These are phyloP conservation scores for Charanyca ferruginea DNA, from an alignment of 2,888 invertebrate species.

Conservation along the genomic window DNA sequence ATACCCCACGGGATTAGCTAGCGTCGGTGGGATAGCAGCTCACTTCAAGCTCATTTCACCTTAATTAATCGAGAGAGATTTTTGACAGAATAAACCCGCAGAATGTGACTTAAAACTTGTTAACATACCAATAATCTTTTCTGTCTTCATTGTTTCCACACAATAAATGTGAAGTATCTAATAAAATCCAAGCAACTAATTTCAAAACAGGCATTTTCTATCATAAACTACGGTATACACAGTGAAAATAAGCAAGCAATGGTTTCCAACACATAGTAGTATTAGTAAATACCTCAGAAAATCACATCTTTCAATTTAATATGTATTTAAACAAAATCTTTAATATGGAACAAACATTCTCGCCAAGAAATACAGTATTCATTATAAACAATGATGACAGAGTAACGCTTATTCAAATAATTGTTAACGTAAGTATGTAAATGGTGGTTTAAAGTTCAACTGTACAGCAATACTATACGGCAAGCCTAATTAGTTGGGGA, in stretches of 20 bases:
- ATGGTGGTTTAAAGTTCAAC: constrained; percentile 14
- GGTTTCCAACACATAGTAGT: neutral
- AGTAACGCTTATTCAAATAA: constrained; percentile 1
- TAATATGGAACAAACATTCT: neutral
- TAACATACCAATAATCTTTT: neutral
- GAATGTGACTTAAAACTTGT: neutral
- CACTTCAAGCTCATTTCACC: too few relatives aligned
- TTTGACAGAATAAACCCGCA: too few relatives aligned
- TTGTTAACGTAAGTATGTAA: constrained; percentile 2
- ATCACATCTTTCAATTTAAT: neutral
- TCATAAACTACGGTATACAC: neutral
- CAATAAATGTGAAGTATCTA: too few relatives aligned
- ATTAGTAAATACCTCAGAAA: neutral
- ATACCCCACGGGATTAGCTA: too few relatives aligned
- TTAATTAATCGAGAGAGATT: too few relatives aligned
- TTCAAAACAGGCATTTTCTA: neutral
- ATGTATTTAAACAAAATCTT: neutral
- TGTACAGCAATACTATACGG: constrained; percentile 1
- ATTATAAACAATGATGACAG: constrained; percentile 2
- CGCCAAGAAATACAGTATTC: neutral
- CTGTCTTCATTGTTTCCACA: neutral
- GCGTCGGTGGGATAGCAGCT: too few relatives aligned
- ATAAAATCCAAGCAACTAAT: neutral
- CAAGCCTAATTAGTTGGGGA: constrained; percentile 18
- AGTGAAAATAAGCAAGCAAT: neutral